Evolutionary conservation across 2,113 vertebrate genomes (phyloP), one percentile per base, ranked within the genome.

Genomic region (Carassius auratus): DNA sequence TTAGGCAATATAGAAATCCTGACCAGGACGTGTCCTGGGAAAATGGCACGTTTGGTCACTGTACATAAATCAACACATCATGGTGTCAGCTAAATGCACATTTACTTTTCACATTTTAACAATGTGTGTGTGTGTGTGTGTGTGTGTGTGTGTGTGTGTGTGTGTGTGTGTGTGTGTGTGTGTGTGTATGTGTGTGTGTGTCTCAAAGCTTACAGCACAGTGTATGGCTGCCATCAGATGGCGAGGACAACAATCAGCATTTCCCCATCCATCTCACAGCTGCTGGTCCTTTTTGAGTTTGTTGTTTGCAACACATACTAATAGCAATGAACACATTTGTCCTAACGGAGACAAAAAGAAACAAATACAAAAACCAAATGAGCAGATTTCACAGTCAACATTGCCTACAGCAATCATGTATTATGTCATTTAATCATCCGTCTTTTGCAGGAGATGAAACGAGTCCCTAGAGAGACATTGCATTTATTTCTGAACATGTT

Each of bases 171-270:
- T 23, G 21, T 74, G 71, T 45, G 36, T 21, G 38, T 74, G 38
- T 74, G 19, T 50, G 45, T 30, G 2, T 9, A 13, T 38, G n/a
- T 77, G 57, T 79, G 38, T 48, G 78, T 80, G 59, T 81, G 48
- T 14, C 15, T 81, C 78, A 50, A 10, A 45, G 66, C 38, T 23
- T 64, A 48, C 55, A 23, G 59, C 13, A 15, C 15, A 81, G 59
- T 48, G 78, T 81, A 45, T 81, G 78, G 78, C 36, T 81, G 78
- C 78, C 78, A 81, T 81, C 78, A 64, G 78, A 38, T 66, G 61
- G 78, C 36, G 48, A 48, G n/a, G 59, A 64, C 36, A 80, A 80
- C 78, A 26, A 48, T 64, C 59, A 81, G 59, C 38, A 45, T 66
- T 66, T 66, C 17, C 14, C 23, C n/a, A 5, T 15, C 78, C 17